Base-by-base conservation (phyloP, 1,140 invertebrate genomes). In the Ectropis grisescens region DNA sequence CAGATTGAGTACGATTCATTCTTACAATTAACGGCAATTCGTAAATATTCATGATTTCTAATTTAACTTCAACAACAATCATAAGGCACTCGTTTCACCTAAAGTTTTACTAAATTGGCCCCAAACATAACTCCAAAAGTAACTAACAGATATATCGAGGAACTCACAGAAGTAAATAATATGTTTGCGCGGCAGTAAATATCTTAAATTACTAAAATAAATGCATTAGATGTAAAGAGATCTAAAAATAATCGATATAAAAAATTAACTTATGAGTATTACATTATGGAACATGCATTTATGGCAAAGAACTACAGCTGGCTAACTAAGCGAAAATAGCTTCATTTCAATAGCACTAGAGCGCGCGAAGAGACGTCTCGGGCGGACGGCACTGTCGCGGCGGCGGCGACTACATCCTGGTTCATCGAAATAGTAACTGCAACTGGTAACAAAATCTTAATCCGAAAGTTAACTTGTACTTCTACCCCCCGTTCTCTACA, bases 201-300 rank as follows among this genome's bases (percentile, higher is more conserved):
- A 45, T 42, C 47, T 50, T 64, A 67, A 44, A 57, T 46, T 70
- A 62, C 53, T 51, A 75, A 70, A 66, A 81, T 79, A 81, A 82
- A 78, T 83, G 78, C 75, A 80, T 71, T 79, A 81, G 65, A 74
- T 56, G 70, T 69, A 75, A 75, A 78, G 72, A 76, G 69, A 82
- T 81, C 79, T 76, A 71, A 80, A 72, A 75, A 67, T 76, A 81
- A 80, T 67, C 52, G 61, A 78, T 72, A 68, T 59, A 75, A 65
- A 66, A 58, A 58, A 72, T 76, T 72, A 81, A 74, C 74, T 78
- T 72, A 79, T 82, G 81, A 83, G 81, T 83, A 83, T 83, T 83
- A 83, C 67, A 71, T 75, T 82, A 75, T 82, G 81, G 81, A 83
- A 83, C 81, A 82, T 83, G 79, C 75, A 82, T 79, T 47, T 83